phyloP scores from a whole-genome alignment of 2,113 vertebrate species.

The Dermatemys mawii region DNA sequence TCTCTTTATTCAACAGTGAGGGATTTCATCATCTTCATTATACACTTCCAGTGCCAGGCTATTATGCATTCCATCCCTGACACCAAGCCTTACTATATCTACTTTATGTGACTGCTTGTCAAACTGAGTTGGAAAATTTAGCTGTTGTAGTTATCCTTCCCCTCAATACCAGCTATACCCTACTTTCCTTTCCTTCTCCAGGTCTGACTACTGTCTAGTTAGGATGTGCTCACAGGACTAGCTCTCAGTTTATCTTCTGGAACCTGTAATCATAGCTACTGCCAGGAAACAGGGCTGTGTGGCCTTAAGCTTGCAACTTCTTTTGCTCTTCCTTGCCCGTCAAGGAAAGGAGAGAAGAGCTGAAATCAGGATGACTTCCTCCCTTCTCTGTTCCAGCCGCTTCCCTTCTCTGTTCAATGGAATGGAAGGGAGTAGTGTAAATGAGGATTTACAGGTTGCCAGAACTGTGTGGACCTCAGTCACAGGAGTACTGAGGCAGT shows the following conservation, averaged over 20 bases:
- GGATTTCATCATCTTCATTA: no score
- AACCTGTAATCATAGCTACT: neutral
- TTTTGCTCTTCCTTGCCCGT: neutral
- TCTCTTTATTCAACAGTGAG: no score
- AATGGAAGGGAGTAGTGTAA: neutral
- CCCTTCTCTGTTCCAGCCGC: neutral
- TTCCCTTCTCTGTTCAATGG: accelerated
- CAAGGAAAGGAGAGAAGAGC: neutral
- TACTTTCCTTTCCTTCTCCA: no score
- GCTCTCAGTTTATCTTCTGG: neutral
- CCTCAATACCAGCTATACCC: no score
- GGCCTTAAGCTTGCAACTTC: neutral
- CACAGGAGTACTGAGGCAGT: neutral
- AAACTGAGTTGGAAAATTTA: no score
- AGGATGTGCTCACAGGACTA: no score
- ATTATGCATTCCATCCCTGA: no score
- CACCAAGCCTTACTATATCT: no score
- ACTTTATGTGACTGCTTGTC: no score
- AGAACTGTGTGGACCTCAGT: neutral
- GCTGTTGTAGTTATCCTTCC: no score
- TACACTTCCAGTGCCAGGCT: no score
- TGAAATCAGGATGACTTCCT: neutral
- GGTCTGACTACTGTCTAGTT: no score
- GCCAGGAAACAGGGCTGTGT: neutral
- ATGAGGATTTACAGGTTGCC: neutral